Evolutionary conservation across 1,140 invertebrate species (phyloP), one percentile per base, ranked within the genome.

Genomic region (Melanaphis sacchari): DNA sequence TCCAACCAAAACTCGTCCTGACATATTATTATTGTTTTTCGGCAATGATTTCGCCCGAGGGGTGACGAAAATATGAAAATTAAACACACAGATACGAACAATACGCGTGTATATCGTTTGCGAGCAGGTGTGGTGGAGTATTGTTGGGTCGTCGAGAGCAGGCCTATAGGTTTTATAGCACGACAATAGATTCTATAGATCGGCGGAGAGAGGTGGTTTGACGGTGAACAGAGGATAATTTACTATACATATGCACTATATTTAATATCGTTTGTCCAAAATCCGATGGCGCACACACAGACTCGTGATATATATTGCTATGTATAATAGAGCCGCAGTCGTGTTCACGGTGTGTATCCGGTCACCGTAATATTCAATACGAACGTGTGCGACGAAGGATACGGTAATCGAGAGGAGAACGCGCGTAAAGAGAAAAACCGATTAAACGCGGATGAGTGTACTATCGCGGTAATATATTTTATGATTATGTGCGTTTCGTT

Each of bases 61-160:
- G 87, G 87, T 43, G 46, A 54, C 46, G 49, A 89, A 40, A 49
- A 40, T 49, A 89, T 40, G 87, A 89, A 89, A 89, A 89, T 54
- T 38, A 89, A 36, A 31, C 46, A 11, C 46, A 52, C 87, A 46
- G 2, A 36, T 46, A 88, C 46, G 31, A 22, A 15, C 40, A 7
- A 26, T 21, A 41, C 21, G 26, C 9, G 43, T 36, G n/a, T 46
- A 49, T 22, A 36, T 49, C 36, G 22, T 46, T 36, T 88, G 38
- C n/a, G 40, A 38, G 38, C 85, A 46, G 41, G 85, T 88, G 85
- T 40, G 38, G 85, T 36, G 2, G 85, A 85, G 21, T 11, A 43
- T 85, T 85, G 43, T 43, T 31, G 40, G 31, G 43, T 49, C 43
- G 31, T 36, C 85, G 59, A 15, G n/a, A 76, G 59, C 31, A 66